Base-by-base conservation (phyloP, 2,797 vertebrate species). In the Tympanoctomys barrerae region DNA sequence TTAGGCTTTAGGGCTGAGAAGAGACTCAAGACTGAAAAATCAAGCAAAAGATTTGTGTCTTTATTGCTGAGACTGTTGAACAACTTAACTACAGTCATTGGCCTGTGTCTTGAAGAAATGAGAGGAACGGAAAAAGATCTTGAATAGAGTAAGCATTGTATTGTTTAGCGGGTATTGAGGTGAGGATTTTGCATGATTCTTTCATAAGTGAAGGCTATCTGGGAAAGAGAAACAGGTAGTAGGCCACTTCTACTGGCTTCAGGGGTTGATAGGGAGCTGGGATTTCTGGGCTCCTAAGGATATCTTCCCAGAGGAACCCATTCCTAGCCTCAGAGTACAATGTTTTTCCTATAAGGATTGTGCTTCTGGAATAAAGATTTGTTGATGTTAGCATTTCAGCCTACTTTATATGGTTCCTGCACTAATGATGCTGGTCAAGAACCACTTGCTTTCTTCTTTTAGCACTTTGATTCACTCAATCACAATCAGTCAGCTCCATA, bases 381-480 rank as follows among this genome's bases (percentile, higher is more conserved):
- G 26, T 28, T 80, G 61, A 71, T 24, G 26, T 9, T 59, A 7
- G 36, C 21, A 57, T 70, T 78, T 80, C 24, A 61, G 33, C 61
- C 62, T 36, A 24, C 71, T 36, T 83, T n/a, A 16, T 22, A 39
- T 14, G 31, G 78, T 52, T n/a, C 28, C n/a, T 89, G 26, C 62
- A 42, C 46, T 91, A 81, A 31, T 68, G 39, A 49, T 66, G 28
- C 4, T 11, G 61, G n/a, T 81, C 52, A 31, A 39, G 42, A 94
- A n/a, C 14, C 77, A 68, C 14, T 18, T 90, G 26, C 82, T 36
- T 86, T 80, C 46, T 89, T 94, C 49, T 57, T 59, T 62, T 31
- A 84, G 28, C 21, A 33, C 9, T 87, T 87, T 73, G 62, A 89
- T 89, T 82, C 28, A 90, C 49, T 86, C 81, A 82, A 90, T 14